Conservation (phyloP, 1,140 invertebrate genomes). For the Microplitis demolitor region DNA sequence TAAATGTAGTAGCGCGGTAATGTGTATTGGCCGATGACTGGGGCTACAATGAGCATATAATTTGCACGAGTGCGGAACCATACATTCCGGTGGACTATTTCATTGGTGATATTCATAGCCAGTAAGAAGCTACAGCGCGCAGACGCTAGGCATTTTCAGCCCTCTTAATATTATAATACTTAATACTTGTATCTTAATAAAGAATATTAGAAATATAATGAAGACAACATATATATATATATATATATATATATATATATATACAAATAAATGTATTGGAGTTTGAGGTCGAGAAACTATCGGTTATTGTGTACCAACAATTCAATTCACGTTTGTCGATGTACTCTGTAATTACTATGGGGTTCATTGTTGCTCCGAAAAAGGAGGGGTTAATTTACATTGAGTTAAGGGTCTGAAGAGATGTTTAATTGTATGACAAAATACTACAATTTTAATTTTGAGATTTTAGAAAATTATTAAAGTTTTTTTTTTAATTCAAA, state of each 20-base stretch:
- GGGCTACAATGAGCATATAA: constrained; percentile 11
- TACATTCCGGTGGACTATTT: constrained; percentile 16
- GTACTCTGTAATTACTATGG: too few relatives aligned
- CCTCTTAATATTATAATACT: not conserved
- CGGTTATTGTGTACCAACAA: too few relatives aligned
- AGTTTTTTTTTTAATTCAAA: too few relatives aligned
- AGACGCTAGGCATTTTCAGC: constrained; percentile 1
- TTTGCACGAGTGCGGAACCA: constrained; percentile 23
- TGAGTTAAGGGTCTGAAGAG: not conserved
- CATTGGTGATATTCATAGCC: constrained; percentile 15
- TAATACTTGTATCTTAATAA: not conserved
- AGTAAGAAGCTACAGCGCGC: constrained; percentile 1
- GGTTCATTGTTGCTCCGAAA: not conserved
- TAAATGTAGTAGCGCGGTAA: not conserved
- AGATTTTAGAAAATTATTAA: too few relatives aligned
- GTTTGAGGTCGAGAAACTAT: too few relatives aligned
- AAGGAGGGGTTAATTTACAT: not conserved
- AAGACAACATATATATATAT: too few relatives aligned
- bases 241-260: too few relatives aligned
- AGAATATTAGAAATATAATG: too few relatives aligned
- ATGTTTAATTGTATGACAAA: too few relatives aligned
- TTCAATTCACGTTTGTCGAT: too few relatives aligned
- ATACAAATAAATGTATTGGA: too few relatives aligned
- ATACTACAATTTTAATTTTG: too few relatives aligned
- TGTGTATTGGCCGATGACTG: constrained; percentile 10